These are phyloP conservation scores for Protula sp. DNA, from an alignment of 2,888 invertebrate genomes.

Conservation along the genomic window DNA sequence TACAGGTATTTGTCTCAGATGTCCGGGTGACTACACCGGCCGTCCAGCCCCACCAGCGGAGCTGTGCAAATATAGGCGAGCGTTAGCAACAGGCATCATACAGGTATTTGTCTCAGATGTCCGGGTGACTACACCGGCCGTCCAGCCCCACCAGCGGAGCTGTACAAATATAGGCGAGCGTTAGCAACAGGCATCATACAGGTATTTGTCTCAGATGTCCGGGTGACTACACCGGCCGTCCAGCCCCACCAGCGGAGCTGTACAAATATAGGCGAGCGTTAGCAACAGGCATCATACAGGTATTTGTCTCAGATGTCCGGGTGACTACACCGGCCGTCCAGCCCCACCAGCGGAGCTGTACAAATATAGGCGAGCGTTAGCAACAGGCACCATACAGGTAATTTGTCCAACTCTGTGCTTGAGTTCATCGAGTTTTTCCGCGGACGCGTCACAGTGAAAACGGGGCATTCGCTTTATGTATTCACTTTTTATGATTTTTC, in stretches of 20 bases:
- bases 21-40: not conserved
- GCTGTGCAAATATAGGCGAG: not conserved
- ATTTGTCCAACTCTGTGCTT: slow-evolving; percentile 10
- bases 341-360: not conserved
- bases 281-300: too few species aligned
- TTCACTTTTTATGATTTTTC: too few species aligned
- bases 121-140: not conserved
- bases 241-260: not conserved
- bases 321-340: not conserved
- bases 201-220: slow-evolving; percentile 14
- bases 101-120: slow-evolving; percentile 15
- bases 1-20: slow-evolving; percentile 14
- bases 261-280: too few species aligned
- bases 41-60: not conserved
- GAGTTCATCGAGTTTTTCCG: slow-evolving; percentile 4
- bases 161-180: too few species aligned
- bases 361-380: too few species aligned
- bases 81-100: too few species aligned
- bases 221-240: not conserved
- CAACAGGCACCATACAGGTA: too few species aligned
- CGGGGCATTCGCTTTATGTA: too few species aligned
- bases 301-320: slow-evolving; percentile 12
- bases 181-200: too few species aligned
- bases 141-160: not conserved
- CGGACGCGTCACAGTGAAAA: not conserved